A percentile compares a stretch with the other conserved stretches of the same genome.
phyloP scores from a whole-genome alignment of 2,888 invertebrate species.

The Tipula confusa region DNA sequence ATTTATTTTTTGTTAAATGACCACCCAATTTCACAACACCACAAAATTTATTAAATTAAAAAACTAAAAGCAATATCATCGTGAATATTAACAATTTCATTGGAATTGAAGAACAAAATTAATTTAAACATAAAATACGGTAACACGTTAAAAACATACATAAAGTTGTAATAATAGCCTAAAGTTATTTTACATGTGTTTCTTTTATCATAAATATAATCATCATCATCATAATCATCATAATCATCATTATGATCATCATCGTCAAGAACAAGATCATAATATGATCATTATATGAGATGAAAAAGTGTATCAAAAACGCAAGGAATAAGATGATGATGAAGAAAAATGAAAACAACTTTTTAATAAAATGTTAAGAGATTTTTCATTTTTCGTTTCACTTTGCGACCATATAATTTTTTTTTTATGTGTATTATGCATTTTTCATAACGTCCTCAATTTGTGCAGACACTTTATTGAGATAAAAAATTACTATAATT shows the following conservation, averaged over 20 bases:
- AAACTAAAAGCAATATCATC: neutral
- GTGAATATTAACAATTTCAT: neutral
- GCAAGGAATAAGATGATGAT: neutral
- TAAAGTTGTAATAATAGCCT: slow-evolving; percentile 3
- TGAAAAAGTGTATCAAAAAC: neutral
- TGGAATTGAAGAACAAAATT: neutral
- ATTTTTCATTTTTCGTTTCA: neutral
- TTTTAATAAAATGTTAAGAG: neutral
- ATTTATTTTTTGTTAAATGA: neutral
- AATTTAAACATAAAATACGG: neutral
- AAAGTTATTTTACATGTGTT: slow-evolving; percentile 15
- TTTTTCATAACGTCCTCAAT: slow-evolving; percentile 25
- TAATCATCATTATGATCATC: neutral
- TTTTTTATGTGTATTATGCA: too few relatives aligned
- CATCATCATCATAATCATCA: neutral
- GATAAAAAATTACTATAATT: slow-evolving; percentile 20
- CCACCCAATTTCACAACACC: slow-evolving; percentile 12
- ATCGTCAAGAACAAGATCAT: neutral
- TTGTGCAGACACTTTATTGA: slow-evolving; percentile 20
- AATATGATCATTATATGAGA: neutral
- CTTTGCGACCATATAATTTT: neutral
- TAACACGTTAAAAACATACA: neutral
- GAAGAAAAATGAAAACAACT: neutral
- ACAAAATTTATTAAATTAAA: neutral
- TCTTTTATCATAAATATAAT: neutral